Evolutionary conservation across 1,140 invertebrate species (phyloP).

Genomic region (Pygmarrhopalites habei): DNA sequence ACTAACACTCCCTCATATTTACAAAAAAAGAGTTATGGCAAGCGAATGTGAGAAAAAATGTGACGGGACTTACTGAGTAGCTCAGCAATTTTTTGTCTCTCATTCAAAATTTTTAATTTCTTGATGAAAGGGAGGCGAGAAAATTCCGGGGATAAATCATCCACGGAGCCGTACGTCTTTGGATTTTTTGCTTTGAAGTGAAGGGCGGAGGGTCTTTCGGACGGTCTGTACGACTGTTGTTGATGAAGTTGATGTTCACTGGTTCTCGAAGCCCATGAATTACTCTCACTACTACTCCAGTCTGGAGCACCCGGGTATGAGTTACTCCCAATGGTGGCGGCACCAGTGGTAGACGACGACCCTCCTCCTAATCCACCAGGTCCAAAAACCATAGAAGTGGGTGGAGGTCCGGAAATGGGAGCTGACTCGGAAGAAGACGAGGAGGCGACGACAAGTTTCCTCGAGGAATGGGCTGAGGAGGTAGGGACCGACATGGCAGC

Average conservation of each 20-base stretch:
- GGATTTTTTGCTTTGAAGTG: slow-evolving; percentile 27
- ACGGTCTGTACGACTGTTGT: background rate
- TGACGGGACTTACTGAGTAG: too few relatives aligned
- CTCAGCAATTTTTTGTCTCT: slow-evolving; percentile 74
- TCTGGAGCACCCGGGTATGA: background rate
- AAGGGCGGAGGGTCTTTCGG: slow-evolving; percentile 29
- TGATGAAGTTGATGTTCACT: background rate
- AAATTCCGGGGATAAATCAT: slow-evolving; percentile 80
- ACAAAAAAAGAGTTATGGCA: too few relatives aligned
- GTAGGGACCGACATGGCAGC: too few relatives aligned
- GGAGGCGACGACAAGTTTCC: too few relatives aligned
- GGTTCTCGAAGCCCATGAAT: background rate
- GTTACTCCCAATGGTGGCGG: background rate
- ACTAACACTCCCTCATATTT: too few relatives aligned
- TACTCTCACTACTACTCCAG: background rate
- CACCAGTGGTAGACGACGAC: background rate
- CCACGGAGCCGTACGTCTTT: slow-evolving; percentile 62
- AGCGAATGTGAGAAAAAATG: too few relatives aligned
- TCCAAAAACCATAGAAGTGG: too few relatives aligned
- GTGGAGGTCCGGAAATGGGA: too few relatives aligned
- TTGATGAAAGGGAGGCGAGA: slow-evolving; percentile 79
- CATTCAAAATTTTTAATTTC: slow-evolving; percentile 77
- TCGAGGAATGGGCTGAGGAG: too few relatives aligned
- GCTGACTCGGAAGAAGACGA: too few relatives aligned
- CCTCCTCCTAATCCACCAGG: too few relatives aligned